phyloP scores from a whole-genome alignment of 2,113 vertebrate genomes.

The Crotalus helleri region DNA sequence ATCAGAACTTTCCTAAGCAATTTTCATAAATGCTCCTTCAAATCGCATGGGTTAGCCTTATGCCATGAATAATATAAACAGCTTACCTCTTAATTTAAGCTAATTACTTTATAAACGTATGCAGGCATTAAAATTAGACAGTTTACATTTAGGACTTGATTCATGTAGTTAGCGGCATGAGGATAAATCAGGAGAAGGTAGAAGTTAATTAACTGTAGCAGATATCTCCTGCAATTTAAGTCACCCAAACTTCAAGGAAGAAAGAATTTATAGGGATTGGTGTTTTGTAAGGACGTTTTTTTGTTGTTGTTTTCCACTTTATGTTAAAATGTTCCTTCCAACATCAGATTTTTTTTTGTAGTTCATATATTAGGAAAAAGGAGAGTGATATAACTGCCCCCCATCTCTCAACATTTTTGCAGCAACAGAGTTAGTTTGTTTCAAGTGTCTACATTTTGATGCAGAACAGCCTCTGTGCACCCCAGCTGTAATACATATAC shows the following conservation, averaged over 20 bases:
- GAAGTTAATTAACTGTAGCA: conserved; percentile 50
- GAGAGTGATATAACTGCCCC: background rate
- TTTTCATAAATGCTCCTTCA: conserved; percentile 31
- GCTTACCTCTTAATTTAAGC: conserved; percentile 65
- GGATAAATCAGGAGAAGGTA: conserved; percentile 31
- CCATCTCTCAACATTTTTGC: background rate
- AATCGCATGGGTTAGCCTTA: background rate
- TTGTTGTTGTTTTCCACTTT: background rate
- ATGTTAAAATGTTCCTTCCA: background rate
- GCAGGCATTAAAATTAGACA: conserved; percentile 48
- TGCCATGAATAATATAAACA: conserved; percentile 43
- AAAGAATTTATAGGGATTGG: conserved; percentile 43
- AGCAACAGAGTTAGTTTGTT: background rate
- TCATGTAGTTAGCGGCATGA: conserved; percentile 40
- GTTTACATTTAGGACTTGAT: conserved; percentile 28
- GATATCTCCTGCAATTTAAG: conserved; percentile 38
- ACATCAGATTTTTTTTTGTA: background rate
- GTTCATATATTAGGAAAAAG: background rate
- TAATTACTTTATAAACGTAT: conserved; percentile 58
- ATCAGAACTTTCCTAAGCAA: conserved; percentile 33
- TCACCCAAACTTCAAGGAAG: conserved; percentile 28
- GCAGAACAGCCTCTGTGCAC: background rate
- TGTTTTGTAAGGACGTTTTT: background rate
- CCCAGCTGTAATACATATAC: background rate
- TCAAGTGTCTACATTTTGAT: background rate